These are phyloP conservation scores for Eugnorisma glareosa DNA, from an alignment of 2,888 invertebrate genomes.

Conservation along the genomic window DNA sequence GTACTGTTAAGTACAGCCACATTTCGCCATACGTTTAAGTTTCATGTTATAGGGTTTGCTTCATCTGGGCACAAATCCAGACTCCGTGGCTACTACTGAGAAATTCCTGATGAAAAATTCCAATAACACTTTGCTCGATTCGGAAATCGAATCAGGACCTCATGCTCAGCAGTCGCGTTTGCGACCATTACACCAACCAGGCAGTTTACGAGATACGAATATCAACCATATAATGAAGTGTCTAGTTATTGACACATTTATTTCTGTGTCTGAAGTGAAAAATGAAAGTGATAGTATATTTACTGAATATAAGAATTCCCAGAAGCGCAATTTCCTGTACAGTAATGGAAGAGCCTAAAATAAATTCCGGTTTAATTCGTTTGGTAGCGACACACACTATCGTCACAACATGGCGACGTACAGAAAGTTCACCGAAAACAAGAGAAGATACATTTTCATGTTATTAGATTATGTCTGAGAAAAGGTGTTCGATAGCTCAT, in stretches of 20 bases:
- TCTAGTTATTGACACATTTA: neutral
- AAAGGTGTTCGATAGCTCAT: neutral
- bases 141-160: neutral
- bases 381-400: constrained; percentile 18
- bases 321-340: constrained; percentile 31
- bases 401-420: neutral
- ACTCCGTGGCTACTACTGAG: neutral
- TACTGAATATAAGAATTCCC: neutral
- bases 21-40: neutral
- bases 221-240: neutral
- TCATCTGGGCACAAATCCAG: neutral
- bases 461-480: constrained; percentile 22
- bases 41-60: neutral
- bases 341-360: constrained; percentile 48
- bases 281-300: neutral
- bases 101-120: neutral
- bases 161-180: neutral
- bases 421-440: constrained; percentile 30
- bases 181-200: neutral
- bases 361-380: constrained; percentile 55
- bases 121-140: neutral
- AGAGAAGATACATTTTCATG: neutral
- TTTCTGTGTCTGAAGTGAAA: neutral
- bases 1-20: no score
- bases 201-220: neutral